Evolutionary conservation across 1,140 invertebrate species (phyloP).

Genomic region (Sminthurinus signatus): DNA sequence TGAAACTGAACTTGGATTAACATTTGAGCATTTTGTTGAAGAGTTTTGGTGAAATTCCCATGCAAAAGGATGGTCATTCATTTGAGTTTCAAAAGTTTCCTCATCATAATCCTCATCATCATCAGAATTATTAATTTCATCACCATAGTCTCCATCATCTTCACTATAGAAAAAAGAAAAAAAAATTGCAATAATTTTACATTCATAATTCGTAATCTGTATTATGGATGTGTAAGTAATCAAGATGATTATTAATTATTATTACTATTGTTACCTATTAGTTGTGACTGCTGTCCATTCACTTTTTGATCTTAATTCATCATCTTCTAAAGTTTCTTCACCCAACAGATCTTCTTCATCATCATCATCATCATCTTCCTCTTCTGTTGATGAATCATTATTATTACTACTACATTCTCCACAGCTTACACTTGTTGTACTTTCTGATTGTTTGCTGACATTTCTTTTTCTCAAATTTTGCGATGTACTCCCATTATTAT

Average conservation of each 20-base stretch:
- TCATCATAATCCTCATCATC: conserved; percentile 41
- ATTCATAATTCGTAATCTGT: no score
- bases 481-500: no score
- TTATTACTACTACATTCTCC: conserved; percentile 37
- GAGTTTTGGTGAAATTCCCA: conserved; percentile 50
- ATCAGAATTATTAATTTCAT: conserved; percentile 21
- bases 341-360: conserved; percentile 8
- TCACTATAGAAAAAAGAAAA: no score
- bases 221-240: no score
- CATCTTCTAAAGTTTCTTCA: conserved; percentile 36
- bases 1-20: conserved; percentile 60
- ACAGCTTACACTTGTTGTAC: conserved; percentile 31
- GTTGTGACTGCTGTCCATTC: conserved; percentile 48
- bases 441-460: conserved; percentile 33
- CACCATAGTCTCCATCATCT: conserved; percentile 37
- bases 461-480: conserved; percentile 33
- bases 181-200: no score
- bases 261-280: no score
- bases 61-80: conserved; percentile 56
- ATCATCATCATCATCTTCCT: conserved; percentile 22
- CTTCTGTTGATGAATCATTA: conserved; percentile 28
- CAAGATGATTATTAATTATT: no score
- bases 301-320: conserved; percentile 43
- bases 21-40: background rate
- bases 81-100: conserved; percentile 23